Conservation (phyloP, 2,113 vertebrate species). For the Calypte anna region DNA sequence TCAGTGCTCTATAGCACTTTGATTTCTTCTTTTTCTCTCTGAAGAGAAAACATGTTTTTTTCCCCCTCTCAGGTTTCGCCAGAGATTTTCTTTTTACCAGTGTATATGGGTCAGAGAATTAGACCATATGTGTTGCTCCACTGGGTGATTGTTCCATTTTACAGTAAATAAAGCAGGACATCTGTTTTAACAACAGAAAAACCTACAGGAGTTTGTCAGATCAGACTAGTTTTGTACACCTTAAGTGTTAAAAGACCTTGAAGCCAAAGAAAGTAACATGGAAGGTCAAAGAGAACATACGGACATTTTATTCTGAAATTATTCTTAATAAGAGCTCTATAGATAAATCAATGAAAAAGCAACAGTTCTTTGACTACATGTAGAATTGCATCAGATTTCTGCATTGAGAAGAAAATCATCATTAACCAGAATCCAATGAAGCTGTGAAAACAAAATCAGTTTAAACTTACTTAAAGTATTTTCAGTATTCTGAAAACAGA, state of each 20-base stretch:
- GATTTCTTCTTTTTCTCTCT: not conserved
- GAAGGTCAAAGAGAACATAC: not conserved
- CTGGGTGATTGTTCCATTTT: slow-evolving; percentile 48
- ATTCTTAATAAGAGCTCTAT: not conserved
- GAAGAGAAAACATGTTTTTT: not conserved
- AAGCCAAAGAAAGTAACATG: not conserved
- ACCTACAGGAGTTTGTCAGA: slow-evolving; percentile 1
- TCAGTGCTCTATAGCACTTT: not conserved
- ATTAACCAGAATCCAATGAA: not conserved
- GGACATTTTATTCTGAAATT: not conserved
- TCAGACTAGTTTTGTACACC: slow-evolving; percentile 8
- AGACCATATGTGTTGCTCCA: slow-evolving; percentile 42
- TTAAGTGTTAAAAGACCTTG: slow-evolving; percentile 42
- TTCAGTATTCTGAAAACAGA: not conserved
- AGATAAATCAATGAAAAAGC: not conserved
- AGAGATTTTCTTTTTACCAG: slow-evolving; percentile 23
- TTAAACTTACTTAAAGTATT: not conserved
- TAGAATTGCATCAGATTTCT: not conserved
- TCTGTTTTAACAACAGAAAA: slow-evolving; percentile 52
- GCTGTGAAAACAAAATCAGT: not conserved
- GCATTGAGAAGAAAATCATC: not conserved
- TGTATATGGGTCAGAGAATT: slow-evolving; percentile 50
- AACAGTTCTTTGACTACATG: not conserved
- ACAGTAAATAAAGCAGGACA: slow-evolving; percentile 58
- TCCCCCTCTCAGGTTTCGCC: not conserved